Evolutionary conservation across 30 jellyfish, hydroid and myxozoan species (phyloP), one percentile per base, ranked within the genome.

Genomic region (Hydractinia symbiolongicarpus): DNA sequence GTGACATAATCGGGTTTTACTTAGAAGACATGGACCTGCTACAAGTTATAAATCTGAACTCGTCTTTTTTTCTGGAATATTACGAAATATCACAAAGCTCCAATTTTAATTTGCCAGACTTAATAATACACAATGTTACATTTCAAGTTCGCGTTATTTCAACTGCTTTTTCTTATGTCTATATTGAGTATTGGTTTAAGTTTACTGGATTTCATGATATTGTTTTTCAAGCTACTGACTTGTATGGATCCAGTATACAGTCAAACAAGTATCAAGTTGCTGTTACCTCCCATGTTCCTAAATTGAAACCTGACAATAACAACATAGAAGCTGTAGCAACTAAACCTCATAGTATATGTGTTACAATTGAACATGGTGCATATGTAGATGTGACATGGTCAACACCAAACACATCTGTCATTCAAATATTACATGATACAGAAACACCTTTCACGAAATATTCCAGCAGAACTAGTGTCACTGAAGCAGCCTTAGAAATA

Each of bases 141-240:
- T 74, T 74, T 55, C 83, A 74, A 74, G 58, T 5, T 4, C 61
- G 76, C 51, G 62, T 74, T 8, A 49, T 53, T 30, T 66, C 30
- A 50, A 50, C 61, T 4, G 58, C 83, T 8, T 74, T 74, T 50
- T 74, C 83, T 4, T 74, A 74, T 55, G 13, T 74, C 71, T 74
- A 30, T 50, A 44, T 74, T 17, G 83, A 74, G 61, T 74, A 17
- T 51, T 10, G 4, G 5, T 74, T 74, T 58, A 53, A 74, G 54
- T 58, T 30, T 40, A 51, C 83, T 49, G 83, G 83, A 5, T 74
- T 50, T 44, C 83, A 74, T 50, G 66, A 74, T 74, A 50, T 74
- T 4, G 21, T 15, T 17, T 74, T 74, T 55, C 20, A 13, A 9
- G 83, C 54, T 53, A n/a, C 68, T 4, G 83, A 74, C 61, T 44